Evolutionary conservation across 2,797 vertebrate genomes (phyloP).

Genomic region (Myotis pilosus): DNA sequence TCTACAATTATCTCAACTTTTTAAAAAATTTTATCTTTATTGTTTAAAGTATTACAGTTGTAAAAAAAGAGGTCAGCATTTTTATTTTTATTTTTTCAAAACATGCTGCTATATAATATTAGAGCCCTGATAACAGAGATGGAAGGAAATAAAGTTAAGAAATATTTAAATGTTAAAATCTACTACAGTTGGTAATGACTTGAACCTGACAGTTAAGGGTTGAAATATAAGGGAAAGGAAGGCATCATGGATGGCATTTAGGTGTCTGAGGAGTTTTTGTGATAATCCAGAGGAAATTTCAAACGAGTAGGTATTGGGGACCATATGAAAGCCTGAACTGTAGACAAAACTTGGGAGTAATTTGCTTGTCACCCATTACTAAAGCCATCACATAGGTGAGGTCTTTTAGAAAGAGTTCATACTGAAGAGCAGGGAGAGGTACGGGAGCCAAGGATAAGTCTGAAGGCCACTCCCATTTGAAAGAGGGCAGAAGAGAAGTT

Average conservation of each 20-base stretch:
- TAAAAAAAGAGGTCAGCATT: too few relatives aligned
- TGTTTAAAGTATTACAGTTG: too few relatives aligned
- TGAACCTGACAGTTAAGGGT: neutral
- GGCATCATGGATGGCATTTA: neutral
- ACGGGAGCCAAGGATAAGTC: neutral
- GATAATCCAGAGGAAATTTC: conserved; percentile 38
- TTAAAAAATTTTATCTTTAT: neutral
- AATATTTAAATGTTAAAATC: neutral
- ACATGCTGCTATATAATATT: neutral
- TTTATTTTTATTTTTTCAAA: neutral
- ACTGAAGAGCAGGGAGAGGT: neutral
- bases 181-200: neutral
- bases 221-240: neutral
- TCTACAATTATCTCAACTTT: neutral
- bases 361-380: neutral
- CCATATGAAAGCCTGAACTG: neutral
- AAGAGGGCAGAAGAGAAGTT: neutral
- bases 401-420: neutral
- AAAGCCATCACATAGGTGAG: neutral
- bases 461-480: neutral
- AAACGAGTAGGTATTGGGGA: neutral
- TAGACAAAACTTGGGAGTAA: neutral
- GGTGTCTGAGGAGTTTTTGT: neutral
- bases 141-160: neutral
- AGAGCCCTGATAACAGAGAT: neutral